Conservation (phyloP, 2,888 invertebrate species). For the Linnaemya tessellans region DNA sequence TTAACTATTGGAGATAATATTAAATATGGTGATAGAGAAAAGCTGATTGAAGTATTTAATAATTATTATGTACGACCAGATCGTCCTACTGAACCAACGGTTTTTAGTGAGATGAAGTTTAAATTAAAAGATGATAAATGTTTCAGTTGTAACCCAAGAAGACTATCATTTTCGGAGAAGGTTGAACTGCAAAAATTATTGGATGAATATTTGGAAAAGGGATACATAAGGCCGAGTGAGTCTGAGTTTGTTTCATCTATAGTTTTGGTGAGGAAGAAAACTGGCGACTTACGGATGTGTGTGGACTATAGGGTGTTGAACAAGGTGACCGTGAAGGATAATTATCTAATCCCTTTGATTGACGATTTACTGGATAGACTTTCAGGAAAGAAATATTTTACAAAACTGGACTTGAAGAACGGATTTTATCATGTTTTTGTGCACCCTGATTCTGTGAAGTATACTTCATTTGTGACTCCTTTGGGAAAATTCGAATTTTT, state of each 20-base stretch:
- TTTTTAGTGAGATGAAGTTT: not conserved
- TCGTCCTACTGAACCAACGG: no score
- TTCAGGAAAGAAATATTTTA: no score
- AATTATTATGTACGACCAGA: not conserved
- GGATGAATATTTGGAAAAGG: not conserved
- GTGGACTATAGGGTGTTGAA: slow-evolving; percentile 11
- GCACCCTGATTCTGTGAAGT: not conserved
- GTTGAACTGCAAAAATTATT: not conserved
- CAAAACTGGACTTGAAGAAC: no score
- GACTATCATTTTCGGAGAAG: slow-evolving; percentile 4
- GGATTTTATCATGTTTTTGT: not conserved
- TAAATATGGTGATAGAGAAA: not conserved
- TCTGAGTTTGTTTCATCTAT: not conserved
- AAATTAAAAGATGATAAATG: not conserved
- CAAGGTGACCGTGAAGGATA: slow-evolving; percentile 33
- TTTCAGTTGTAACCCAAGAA: slow-evolving; percentile 5
- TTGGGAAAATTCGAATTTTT: not conserved
- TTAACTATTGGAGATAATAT: no score
- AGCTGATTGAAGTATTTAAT: not conserved
- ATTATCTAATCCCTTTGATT: not conserved
- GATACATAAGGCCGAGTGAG: slow-evolving; percentile 3
- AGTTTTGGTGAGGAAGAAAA: not conserved
- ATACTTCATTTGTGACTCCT: no score
- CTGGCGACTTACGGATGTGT: not conserved
- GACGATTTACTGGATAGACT: no score